Percentiles rank a stretch among this genome's conserved stretches.
Evolutionary conservation across 92 coral and sea anemone genomes (phyloP).

Genomic region (Epizoanthus rinbou): DNA sequence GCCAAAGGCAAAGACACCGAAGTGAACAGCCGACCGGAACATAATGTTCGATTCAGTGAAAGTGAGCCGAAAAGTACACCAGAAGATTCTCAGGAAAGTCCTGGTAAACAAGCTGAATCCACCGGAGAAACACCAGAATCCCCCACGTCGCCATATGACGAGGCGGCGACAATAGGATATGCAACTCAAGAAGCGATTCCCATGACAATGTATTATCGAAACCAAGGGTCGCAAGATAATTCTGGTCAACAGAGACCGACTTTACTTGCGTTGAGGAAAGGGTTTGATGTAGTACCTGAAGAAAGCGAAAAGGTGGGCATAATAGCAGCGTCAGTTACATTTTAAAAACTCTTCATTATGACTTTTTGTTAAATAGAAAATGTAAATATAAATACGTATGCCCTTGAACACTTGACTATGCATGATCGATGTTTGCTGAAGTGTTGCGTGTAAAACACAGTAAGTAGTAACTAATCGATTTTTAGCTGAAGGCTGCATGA

Average conservation of each 20-base stretch:
- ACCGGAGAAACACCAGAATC: conserved; percentile 28
- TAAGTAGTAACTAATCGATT: no score
- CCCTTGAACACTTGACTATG: no score
- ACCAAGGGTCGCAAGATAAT: conserved; percentile 66
- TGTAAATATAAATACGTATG: no score
- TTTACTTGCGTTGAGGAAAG: conserved; percentile 84
- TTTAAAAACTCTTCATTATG: conserved; percentile 12
- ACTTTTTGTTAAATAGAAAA: not conserved
- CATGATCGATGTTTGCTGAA: no score
- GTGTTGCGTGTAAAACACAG: no score
- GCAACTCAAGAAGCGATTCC: conserved; percentile 93
- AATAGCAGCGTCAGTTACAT: not conserved
- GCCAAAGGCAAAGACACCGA: not conserved
- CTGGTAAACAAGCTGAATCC: not conserved
- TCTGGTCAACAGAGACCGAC: conserved; percentile 86
- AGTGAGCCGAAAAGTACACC: not conserved
- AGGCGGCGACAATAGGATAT: conserved; percentile 76
- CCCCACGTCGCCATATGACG: conserved; percentile 58
- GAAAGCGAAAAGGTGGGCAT: conserved; percentile 31
- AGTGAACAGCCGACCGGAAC: conserved; percentile 19
- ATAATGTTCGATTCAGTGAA: conserved; percentile 14
- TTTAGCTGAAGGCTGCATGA: no score
- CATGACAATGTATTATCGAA: conserved; percentile 94
- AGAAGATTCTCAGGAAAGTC: not conserved
- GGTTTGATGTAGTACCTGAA: conserved; percentile 54